These are phyloP conservation scores for Eupelmus urozonus DNA, from an alignment of 2,888 invertebrate species.

Conservation along the genomic window DNA sequence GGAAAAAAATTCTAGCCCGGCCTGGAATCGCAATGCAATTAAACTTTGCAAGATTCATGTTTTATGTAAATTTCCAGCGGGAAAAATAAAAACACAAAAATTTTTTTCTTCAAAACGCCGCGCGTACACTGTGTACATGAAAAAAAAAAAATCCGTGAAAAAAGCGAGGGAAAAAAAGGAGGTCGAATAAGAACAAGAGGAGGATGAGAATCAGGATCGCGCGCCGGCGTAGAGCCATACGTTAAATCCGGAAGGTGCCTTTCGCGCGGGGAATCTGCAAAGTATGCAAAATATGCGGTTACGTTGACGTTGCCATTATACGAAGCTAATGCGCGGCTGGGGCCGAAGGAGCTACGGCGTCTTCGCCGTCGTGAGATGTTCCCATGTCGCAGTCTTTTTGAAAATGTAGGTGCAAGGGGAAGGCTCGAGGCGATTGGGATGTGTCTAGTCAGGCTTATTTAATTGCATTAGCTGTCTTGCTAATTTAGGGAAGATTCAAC, in stretches of 20 bases:
- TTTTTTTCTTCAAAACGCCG: not conserved
- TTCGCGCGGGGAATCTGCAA: conserved; percentile 52
- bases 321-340: conserved; percentile 57
- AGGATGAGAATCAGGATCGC: conserved; percentile 43
- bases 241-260: conserved; percentile 51
- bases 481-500: not conserved
- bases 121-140: not conserved
- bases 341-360: too few species aligned
- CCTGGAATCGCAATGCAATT: not conserved
- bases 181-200: conserved; percentile 16
- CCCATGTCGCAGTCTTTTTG: too few species aligned
- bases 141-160: not conserved
- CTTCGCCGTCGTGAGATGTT: too few species aligned
- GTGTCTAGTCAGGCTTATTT: not conserved
- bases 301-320: conserved; percentile 57
- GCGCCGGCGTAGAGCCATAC: conserved; percentile 37
- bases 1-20: not conserved
- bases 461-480: not conserved
- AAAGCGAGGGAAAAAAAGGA: not conserved
- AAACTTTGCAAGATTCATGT: not conserved
- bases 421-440: too few species aligned
- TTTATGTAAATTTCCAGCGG: conserved; percentile 6
- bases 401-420: too few species aligned
- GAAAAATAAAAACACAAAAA: not conserved
- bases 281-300: conserved; percentile 58